phyloP scores from a whole-genome alignment of 1,140 invertebrate genomes.

The Drosophila trapezifrons region DNA sequence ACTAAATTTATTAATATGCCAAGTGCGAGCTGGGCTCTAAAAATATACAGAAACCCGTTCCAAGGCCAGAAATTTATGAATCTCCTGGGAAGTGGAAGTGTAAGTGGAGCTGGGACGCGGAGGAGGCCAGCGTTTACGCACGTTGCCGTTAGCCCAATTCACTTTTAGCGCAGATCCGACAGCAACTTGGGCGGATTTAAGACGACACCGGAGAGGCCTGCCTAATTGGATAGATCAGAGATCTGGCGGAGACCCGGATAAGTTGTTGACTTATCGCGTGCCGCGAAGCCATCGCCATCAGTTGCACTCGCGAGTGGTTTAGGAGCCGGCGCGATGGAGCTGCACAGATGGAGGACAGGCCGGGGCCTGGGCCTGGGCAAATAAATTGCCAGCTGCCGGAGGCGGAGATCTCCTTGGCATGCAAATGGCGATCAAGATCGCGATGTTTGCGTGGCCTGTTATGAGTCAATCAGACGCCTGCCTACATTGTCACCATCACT shows the following conservation, averaged over 20 bases:
- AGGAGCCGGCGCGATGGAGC: constrained; percentile 8
- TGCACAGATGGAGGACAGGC: constrained; percentile 3
- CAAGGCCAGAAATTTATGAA: constrained; percentile 46
- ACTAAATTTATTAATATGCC: constrained; percentile 63
- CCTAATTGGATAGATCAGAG: constrained; percentile 58
- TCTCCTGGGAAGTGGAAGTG: constrained; percentile 5
- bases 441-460: constrained; percentile 75
- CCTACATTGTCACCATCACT: constrained; percentile 79
- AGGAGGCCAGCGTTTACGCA: constrained; percentile 54
- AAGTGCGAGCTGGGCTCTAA: constrained; percentile 24
- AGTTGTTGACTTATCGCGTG: constrained; percentile 70
- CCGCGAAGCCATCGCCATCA: constrained; percentile 64
- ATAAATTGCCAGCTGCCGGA: constrained; percentile 65
- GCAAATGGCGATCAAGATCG: constrained; percentile 73
- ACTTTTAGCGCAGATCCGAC: constrained; percentile 28
- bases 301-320: constrained; percentile 55
- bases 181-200: constrained; percentile 39
- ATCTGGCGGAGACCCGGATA: constrained; percentile 26
- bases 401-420: constrained; percentile 48
- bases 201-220: constrained; percentile 29
- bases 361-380: constrained; percentile 56
- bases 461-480: constrained; percentile 79
- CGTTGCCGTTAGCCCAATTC: constrained; percentile 68
- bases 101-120: not conserved
- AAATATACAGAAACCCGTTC: constrained; percentile 51